Conservation (phyloP, 92 coral and sea anemone genomes). For the Blastomussa wellsi region DNA sequence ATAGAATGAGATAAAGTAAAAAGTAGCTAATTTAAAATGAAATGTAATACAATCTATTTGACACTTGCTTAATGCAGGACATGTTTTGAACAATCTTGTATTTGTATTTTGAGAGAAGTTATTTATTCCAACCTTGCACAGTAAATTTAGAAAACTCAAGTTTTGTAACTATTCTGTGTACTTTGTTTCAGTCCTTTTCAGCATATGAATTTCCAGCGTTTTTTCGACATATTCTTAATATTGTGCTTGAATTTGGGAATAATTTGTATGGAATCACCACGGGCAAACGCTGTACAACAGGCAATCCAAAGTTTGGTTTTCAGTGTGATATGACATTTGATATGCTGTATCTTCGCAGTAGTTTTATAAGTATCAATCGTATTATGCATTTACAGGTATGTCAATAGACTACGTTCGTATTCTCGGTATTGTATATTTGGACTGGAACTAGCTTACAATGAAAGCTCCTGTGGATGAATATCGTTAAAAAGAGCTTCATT, state of each 20-base stretch:
- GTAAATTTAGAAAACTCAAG: background rate
- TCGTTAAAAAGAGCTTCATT: no score
- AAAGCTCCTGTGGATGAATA: no score
- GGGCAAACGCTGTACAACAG: background rate
- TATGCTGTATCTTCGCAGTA: no score
- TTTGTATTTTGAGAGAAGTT: constrained; percentile 8
- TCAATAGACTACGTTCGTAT: no score
- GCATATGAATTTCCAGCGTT: background rate
- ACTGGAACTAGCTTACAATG: no score
- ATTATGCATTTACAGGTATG: no score
- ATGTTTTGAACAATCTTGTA: background rate
- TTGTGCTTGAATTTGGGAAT: background rate
- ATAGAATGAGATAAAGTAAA: background rate
- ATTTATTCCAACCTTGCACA: constrained; percentile 4
- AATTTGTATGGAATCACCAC: background rate
- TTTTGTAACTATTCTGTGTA: background rate
- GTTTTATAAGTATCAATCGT: no score
- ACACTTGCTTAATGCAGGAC: background rate
- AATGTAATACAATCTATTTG: background rate
- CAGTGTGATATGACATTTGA: no score
- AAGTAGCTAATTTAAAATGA: background rate
- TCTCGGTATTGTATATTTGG: no score
- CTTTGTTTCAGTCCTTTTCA: background rate
- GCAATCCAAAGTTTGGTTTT: background rate
- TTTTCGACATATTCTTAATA: background rate